Percentiles rank a stretch among this genome's conserved stretches.
Evolutionary conservation across 2,888 invertebrate species (phyloP).

Genomic region (Pachliopta kotzebuea): DNA sequence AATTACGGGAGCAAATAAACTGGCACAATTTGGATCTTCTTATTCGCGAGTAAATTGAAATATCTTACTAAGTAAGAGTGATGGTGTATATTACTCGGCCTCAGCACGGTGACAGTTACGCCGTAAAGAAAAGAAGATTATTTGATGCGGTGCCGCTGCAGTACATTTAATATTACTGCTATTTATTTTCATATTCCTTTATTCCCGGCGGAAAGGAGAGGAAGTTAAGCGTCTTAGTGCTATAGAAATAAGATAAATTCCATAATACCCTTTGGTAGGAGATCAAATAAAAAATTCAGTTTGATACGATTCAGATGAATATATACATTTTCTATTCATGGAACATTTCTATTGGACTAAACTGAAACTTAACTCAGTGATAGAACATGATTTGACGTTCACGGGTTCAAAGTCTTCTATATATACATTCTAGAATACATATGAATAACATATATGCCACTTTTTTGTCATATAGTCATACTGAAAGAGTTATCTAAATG

Average conservation of each 20-base stretch:
- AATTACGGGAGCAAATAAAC: constrained; percentile 57
- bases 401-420: neutral
- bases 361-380: neutral
- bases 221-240: constrained; percentile 61
- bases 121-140: constrained; percentile 73
- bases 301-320: neutral
- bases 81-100: constrained; percentile 73
- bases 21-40: constrained; percentile 70
- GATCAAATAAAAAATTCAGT: constrained; percentile 2
- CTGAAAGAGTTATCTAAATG: too few relatives aligned
- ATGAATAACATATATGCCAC: too few relatives aligned
- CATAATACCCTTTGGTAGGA: constrained; percentile 7
- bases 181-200: constrained; percentile 75
- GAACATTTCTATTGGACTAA: neutral
- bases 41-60: constrained; percentile 73
- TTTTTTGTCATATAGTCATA: too few relatives aligned
- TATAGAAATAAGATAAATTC: constrained; percentile 48
- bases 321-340: neutral
- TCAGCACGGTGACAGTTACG: constrained; percentile 66
- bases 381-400: neutral
- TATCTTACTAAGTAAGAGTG: constrained; percentile 77
- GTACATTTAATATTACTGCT: constrained; percentile 71
- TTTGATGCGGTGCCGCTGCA: constrained; percentile 58
- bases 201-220: constrained; percentile 48
- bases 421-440: too few relatives aligned